These are phyloP conservation scores for Drosophila diplacantha DNA, from an alignment of 2,888 invertebrate genomes.

Conservation along the genomic window DNA sequence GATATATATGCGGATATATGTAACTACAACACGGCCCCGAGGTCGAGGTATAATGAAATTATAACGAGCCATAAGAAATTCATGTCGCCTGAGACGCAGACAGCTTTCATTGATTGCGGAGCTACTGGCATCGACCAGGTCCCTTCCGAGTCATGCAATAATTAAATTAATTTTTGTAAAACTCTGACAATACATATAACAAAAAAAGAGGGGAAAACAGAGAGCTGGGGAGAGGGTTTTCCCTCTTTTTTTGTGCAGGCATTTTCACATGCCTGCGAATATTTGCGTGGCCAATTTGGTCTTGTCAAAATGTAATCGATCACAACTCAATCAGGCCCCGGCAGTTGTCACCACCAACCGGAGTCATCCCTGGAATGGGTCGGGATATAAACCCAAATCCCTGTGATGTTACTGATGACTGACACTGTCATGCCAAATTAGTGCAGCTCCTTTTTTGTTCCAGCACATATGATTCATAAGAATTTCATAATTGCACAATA, in stretches of 20 bases:
- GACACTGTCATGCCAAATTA: constrained; percentile 74
- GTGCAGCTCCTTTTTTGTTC: constrained; percentile 62
- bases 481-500: constrained; percentile 69
- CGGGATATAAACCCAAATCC: not conserved
- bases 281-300: constrained; percentile 67
- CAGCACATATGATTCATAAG: constrained; percentile 63
- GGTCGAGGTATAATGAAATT: constrained; percentile 66
- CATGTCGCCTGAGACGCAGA: constrained; percentile 47
- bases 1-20: constrained; percentile 9
- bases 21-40: constrained; percentile 20
- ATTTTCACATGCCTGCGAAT: constrained; percentile 47
- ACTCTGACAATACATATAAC: constrained; percentile 15
- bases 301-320: constrained; percentile 76
- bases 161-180: constrained; percentile 54
- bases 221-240: constrained; percentile 7
- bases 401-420: constrained; percentile 48
- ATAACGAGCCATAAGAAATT: constrained; percentile 71
- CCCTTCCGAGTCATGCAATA: constrained; percentile 43
- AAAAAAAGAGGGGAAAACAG: constrained; percentile 1
- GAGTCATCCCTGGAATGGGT: constrained; percentile 6
- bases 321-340: constrained; percentile 72
- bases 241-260: not conserved
- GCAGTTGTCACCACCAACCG: constrained; percentile 44
- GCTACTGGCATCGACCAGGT: not conserved
- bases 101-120: constrained; percentile 54